phyloP scores from a whole-genome alignment of 92 coral and sea anemone species.

The Metridium senile region DNA sequence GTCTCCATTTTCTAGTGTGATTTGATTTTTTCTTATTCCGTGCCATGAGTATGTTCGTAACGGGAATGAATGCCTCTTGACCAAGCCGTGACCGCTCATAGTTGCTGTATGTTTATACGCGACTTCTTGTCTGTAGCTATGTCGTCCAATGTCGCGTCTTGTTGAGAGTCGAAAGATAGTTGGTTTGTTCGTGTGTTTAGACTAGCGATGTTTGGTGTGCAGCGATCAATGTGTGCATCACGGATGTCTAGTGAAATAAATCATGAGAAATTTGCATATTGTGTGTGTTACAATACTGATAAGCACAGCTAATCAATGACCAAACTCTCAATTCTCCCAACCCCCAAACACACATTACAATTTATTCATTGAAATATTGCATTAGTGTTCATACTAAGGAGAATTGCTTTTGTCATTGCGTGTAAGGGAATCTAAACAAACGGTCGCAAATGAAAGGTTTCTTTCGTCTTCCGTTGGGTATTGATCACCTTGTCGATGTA shows the following conservation, averaged over 20 bases:
- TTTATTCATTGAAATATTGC: no score
- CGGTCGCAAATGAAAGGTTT: neutral
- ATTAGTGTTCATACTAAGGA: neutral
- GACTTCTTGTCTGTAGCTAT: no score
- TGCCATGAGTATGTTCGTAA: slow-evolving; percentile 78
- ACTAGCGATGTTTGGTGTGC: no score
- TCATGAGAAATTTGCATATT: no score
- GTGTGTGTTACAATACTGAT: slow-evolving; percentile 10
- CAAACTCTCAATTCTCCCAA: slow-evolving; percentile 6
- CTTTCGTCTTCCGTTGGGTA: neutral
- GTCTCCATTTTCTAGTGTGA: slow-evolving; percentile 18
- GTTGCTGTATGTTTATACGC: no score
- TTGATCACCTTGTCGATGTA: no score
- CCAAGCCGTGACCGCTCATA: slow-evolving; percentile 28
- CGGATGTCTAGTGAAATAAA: no score
- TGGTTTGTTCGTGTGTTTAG: neutral
- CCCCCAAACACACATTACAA: no score
- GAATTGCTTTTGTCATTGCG: neutral
- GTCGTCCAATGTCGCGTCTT: neutral
- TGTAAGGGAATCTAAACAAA: neutral
- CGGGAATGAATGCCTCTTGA: slow-evolving; percentile 83
- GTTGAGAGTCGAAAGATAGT: slow-evolving; percentile 6
- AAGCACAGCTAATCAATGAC: slow-evolving; percentile 3
- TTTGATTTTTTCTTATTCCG: slow-evolving; percentile 19
- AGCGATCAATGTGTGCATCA: no score